Evolutionary conservation across 2,888 invertebrate species (phyloP).

Genomic region (Anagyrus pseudococci): DNA sequence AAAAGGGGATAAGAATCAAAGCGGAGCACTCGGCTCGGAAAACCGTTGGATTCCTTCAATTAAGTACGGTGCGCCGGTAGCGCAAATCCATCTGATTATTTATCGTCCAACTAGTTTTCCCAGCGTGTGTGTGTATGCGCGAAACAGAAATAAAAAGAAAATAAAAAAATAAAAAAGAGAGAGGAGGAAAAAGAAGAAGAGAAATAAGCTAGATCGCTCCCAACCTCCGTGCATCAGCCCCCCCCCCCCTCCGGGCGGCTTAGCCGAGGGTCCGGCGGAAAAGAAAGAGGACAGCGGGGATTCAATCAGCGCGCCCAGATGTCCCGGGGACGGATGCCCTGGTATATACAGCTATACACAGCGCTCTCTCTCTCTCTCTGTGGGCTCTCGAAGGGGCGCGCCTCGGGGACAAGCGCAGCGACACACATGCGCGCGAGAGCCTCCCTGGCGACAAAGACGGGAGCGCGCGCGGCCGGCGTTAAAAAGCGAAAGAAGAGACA

Average conservation of each 20-base stretch:
- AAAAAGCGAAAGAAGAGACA: constrained; percentile 20
- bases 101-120: too few relatives aligned
- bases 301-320: constrained; percentile 62
- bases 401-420: constrained; percentile 21
- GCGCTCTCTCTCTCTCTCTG: too few relatives aligned
- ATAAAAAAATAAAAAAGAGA: too few relatives aligned
- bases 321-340: constrained; percentile 62
- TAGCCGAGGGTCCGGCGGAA: too few relatives aligned
- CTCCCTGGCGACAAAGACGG: constrained; percentile 14
- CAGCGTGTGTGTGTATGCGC: too few relatives aligned
- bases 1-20: background rate
- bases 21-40: background rate
- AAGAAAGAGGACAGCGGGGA: constrained; percentile 57
- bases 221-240: background rate
- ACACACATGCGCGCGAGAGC: constrained; percentile 14
- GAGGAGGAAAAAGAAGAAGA: too few relatives aligned
- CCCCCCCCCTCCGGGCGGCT: constrained; percentile 6
- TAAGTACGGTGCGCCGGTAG: too few relatives aligned
- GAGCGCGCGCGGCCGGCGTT: constrained; percentile 13
- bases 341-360: constrained; percentile 62
- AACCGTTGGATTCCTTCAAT: background rate
- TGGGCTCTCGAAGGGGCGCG: constrained; percentile 27
- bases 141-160: too few relatives aligned
- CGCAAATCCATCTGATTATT: too few relatives aligned
- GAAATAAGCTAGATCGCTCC: too few relatives aligned